Base-by-base conservation (phyloP, 2,888 invertebrate genomes). In the Colletes collaris region DNA sequence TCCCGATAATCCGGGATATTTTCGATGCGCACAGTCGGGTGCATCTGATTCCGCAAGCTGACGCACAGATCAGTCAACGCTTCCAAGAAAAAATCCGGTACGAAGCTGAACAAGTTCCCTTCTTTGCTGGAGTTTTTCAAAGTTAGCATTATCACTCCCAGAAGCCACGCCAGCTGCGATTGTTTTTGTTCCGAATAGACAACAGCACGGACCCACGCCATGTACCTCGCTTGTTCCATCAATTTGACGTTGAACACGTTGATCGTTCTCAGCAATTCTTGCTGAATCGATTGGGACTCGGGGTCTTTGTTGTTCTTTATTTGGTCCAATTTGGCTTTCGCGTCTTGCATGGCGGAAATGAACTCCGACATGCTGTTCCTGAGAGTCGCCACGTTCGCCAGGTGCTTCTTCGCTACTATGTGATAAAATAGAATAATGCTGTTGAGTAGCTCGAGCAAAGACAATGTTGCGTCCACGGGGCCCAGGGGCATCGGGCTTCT, bases 61-160 rank as follows among this genome's bases (percentile, higher is more conserved):
- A 95, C 94, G 90, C 95, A 95, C 3, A 96, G 89, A 87, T 96
- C 95, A 59, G 96, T 92, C 90, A 96, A 94, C 0, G 95, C 94
- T 80, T 96, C 96, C 66, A 96, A 94, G 90, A 96, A 96, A 92
- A 96, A 96, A 87, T 96, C 96, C 0, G 96, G 96, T 13, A 96
- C 95, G 90, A 96, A 96, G 27, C 95, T 94, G 89, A 96, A 96
- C 76, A 96, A 94, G 59, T 95, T 94, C 4, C 95, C 95, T 55
- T 94, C 93, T 50, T 94, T 93, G 0, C 96, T 95, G 0, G 96
- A 94, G 11, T 94, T 92, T 37, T 95, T 93, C 62, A 96, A 88
- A 0, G 96, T 96, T 75, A 94, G 93, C 5, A 96, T 91, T 0
- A 95, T 94, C 0, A 95, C 95, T 8, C 94, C 92, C 58, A 96